Percentiles rank a stretch among this genome's conserved stretches.
Evolutionary conservation across 1,140 invertebrate species (phyloP).

Genomic region (Lasioglossum albipes): DNA sequence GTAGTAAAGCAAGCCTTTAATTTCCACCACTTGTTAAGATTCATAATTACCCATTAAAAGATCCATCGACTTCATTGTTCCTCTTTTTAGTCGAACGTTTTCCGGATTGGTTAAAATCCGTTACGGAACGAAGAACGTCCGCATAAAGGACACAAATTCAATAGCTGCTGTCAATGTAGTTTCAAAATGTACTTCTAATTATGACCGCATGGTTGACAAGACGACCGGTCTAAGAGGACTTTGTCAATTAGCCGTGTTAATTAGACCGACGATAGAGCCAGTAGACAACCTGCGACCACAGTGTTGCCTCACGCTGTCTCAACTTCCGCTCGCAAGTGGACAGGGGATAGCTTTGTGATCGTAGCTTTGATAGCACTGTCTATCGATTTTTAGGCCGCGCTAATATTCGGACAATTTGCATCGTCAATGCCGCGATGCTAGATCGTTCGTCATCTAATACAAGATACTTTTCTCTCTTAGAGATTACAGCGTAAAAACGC

Average conservation of each 20-base stretch:
- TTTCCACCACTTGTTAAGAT: no score
- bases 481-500: no score
- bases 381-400: constrained; percentile 40
- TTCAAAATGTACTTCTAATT: constrained; percentile 50
- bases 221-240: constrained; percentile 54
- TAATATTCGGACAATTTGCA: no score
- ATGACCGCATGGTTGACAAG: constrained; percentile 41
- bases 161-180: constrained; percentile 1
- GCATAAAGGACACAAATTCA: not conserved
- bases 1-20: no score
- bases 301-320: constrained; percentile 45
- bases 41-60: no score
- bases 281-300: constrained; percentile 50
- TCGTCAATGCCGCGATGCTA: no score
- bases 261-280: constrained; percentile 53
- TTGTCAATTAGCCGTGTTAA: constrained; percentile 63
- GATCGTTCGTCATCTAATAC: no score
- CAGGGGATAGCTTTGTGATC: constrained; percentile 54
- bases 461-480: no score
- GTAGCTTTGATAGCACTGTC: constrained; percentile 28
- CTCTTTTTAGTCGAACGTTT: not conserved
- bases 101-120: not conserved
- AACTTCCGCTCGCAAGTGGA: constrained; percentile 54
- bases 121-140: not conserved
- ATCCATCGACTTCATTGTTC: no score